Evolutionary conservation across 2,888 invertebrate species (phyloP).

Genomic region (Lepidocyrtinus sp.): DNA sequence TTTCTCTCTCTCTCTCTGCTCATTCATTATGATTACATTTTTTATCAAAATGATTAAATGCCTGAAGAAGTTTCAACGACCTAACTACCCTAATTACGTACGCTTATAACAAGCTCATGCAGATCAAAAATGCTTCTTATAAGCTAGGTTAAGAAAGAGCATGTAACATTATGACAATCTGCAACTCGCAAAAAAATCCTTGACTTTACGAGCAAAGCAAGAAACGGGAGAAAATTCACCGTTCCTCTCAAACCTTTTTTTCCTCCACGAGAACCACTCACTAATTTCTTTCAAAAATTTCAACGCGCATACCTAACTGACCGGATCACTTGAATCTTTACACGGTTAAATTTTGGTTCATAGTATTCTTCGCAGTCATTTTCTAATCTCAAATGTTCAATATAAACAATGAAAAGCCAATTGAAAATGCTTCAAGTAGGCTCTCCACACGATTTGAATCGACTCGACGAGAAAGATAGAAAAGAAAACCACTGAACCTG

Average conservation of each 20-base stretch:
- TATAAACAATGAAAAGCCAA: constrained; percentile 6
- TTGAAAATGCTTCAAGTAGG: background rate
- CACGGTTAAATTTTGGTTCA: no score
- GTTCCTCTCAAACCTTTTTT: constrained; percentile 36
- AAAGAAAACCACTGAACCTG: constrained; percentile 36
- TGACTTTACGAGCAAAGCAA: constrained; percentile 1
- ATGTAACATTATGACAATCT: constrained; percentile 15
- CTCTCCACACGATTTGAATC: background rate
- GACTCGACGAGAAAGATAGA: no score
- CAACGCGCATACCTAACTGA: constrained; percentile 52
- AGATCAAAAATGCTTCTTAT: constrained; percentile 33
- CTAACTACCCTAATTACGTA: constrained; percentile 60
- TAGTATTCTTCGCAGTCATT: constrained; percentile 7
- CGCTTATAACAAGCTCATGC: constrained; percentile 34
- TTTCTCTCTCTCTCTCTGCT: constrained; percentile 22
- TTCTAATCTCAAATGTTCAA: background rate
- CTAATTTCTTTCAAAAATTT: constrained; percentile 14
- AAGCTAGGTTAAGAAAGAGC: background rate
- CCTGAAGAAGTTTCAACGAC: constrained; percentile 49
- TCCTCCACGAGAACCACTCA: background rate
- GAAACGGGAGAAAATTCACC: constrained; percentile 61
- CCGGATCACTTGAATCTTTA: constrained; percentile 50
- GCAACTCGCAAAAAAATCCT: constrained; percentile 6
- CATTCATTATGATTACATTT: constrained; percentile 27
- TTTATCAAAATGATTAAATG: constrained; percentile 31